Percentiles rank a stretch among this genome's conserved stretches.
Evolutionary conservation across 1,140 invertebrate genomes (phyloP).

Genomic region (Drosophila bocqueti): DNA sequence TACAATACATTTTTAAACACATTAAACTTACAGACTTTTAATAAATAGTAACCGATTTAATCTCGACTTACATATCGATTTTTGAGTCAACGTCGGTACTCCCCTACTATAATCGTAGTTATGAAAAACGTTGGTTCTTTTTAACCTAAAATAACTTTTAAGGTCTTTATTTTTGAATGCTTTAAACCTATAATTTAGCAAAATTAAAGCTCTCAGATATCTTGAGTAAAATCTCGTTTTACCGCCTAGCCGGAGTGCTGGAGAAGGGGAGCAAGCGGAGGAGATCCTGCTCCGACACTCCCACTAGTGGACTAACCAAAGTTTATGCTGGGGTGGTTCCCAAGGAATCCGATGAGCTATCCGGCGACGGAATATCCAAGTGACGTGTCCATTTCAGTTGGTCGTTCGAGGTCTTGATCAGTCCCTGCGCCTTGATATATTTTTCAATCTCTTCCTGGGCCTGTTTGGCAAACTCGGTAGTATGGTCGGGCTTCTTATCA

Average conservation of each 20-base stretch:
- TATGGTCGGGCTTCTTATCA: background rate
- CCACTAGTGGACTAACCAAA: background rate
- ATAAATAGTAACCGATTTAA: too few relatives aligned
- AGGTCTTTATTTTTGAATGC: background rate
- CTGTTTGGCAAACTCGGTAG: background rate
- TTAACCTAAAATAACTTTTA: too few relatives aligned
- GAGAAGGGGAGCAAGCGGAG: background rate
- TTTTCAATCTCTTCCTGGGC: constrained; percentile 32
- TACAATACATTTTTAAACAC: too few relatives aligned
- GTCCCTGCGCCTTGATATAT: constrained; percentile 39
- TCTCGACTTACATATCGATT: background rate
- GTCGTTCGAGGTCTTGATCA: constrained; percentile 31
- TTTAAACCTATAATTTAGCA: constrained; percentile 11
- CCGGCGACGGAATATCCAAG: background rate
- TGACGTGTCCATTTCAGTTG: constrained; percentile 1
- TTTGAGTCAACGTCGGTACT: background rate
- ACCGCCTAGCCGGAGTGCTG: constrained; percentile 8
- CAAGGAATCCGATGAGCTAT: background rate
- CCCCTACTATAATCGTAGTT: too few relatives aligned
- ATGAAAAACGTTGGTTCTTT: too few relatives aligned
- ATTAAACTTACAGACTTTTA: too few relatives aligned
- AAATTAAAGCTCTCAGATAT: background rate
- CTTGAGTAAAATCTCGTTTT: background rate
- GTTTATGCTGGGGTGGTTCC: background rate
- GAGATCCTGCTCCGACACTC: constrained; percentile 1